These are phyloP conservation scores for Polydrusus cervinus DNA, from an alignment of 2,888 invertebrate species.

Conservation along the genomic window DNA sequence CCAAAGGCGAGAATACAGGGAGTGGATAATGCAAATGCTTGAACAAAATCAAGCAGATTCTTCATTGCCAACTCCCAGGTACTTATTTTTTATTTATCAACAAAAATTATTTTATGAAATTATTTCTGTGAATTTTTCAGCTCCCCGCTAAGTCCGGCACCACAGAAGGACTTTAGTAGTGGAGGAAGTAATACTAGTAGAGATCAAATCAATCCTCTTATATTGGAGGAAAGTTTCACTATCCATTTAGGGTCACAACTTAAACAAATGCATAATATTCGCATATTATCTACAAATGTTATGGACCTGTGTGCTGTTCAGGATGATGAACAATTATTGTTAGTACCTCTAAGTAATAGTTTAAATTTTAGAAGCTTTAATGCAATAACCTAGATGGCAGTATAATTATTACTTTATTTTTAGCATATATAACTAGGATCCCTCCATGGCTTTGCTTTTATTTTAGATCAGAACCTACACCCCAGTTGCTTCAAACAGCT, in stretches of 20 bases:
- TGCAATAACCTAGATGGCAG: too few species aligned
- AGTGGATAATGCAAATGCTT: constrained; percentile 90
- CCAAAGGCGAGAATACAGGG: constrained; percentile 89
- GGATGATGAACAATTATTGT: constrained; percentile 64
- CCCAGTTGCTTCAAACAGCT: constrained; percentile 92
- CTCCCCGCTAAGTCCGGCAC: constrained; percentile 71
- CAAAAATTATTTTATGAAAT: constrained; percentile 2
- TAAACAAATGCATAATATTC: constrained; percentile 98
- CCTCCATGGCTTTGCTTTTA: not conserved
- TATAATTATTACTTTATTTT: too few species aligned
- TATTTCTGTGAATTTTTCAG: constrained; percentile 58
- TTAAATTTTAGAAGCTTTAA: too few species aligned
- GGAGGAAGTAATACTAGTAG: constrained; percentile 48
- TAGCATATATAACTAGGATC: too few species aligned
- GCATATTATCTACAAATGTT: constrained; percentile 90
- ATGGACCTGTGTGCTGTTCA: constrained; percentile 83
- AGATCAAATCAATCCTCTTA: constrained; percentile 60
- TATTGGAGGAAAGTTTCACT: constrained; percentile 95
- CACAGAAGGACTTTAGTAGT: constrained; percentile 57
- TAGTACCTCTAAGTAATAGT: constrained; percentile 10
- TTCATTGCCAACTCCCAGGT: constrained; percentile 74
- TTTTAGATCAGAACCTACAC: constrained; percentile 76
- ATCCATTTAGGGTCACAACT: constrained; percentile 98
- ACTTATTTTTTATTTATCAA: constrained; percentile 14
- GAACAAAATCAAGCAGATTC: constrained; percentile 80